Evolutionary conservation across 2,888 invertebrate species (phyloP).

Genomic region (Loripinus fragilis): DNA sequence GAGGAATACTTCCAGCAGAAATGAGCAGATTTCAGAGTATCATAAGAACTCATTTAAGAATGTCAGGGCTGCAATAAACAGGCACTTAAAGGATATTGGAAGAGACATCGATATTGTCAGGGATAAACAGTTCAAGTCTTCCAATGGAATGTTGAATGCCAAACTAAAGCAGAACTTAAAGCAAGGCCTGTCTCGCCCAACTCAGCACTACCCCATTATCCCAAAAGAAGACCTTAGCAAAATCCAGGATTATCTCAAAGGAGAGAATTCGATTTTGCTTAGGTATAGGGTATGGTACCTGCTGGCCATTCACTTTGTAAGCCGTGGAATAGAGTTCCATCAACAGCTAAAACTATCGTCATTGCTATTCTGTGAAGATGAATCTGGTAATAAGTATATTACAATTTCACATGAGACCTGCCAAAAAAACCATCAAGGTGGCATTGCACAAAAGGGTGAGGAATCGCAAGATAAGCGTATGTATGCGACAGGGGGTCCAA

Average conservation of each 20-base stretch:
- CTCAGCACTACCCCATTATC: conserved; percentile 18
- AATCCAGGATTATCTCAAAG: too few species aligned
- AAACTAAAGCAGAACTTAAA: conserved; percentile 15
- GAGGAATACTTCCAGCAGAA: too few species aligned
- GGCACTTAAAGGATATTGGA: too few species aligned
- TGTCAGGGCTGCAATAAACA: conserved; percentile 29
- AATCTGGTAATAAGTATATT: conserved; percentile 10
- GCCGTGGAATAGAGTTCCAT: too few species aligned
- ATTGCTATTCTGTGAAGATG: too few species aligned
- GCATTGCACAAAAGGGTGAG: neutral
- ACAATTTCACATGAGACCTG: neutral
- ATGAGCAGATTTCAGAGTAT: too few species aligned
- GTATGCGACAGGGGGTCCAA: conserved; percentile 3
- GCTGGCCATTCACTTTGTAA: too few species aligned
- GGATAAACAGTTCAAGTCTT: too few species aligned
- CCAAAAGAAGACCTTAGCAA: neutral
- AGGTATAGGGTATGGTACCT: conserved; percentile 20
- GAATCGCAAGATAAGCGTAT: neutral
- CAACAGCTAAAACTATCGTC: too few species aligned
- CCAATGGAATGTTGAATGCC: conserved; percentile 25
- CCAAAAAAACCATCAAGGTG: neutral
- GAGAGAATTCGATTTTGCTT: conserved; percentile 5
- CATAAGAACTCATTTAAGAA: too few species aligned
- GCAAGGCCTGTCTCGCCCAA: conserved; percentile 15
- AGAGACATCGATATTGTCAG: too few species aligned